Percentiles rank a stretch among this genome's conserved stretches.
These are phyloP conservation scores for Calosoma granatense DNA, from an alignment of 1,140 invertebrate genomes.

Conservation along the genomic window DNA sequence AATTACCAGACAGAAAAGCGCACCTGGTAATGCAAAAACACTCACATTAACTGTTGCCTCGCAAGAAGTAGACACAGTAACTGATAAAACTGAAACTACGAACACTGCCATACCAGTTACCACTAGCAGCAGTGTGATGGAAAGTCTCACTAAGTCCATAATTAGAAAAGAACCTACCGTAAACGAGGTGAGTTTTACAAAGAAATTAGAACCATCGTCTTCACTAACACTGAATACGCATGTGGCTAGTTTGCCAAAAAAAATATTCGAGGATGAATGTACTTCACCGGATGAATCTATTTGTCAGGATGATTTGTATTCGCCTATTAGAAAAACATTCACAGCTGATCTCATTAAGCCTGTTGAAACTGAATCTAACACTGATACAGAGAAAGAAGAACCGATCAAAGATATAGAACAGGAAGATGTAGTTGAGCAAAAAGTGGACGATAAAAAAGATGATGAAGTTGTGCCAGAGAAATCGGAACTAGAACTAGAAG, in stretches of 20 bases:
- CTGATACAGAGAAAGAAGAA: not conserved
- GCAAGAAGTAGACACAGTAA: slow-evolving; percentile 29
- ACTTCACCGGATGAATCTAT: slow-evolving; percentile 44
- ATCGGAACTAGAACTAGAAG: not conserved
- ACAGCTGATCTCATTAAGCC: too few species aligned
- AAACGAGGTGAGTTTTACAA: slow-evolving; percentile 41
- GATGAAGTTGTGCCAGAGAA: not conserved
- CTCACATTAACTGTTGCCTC: slow-evolving; percentile 34
- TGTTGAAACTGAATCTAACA: not conserved
- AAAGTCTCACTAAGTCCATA: too few species aligned
- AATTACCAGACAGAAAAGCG: too few species aligned
- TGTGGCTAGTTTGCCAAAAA: slow-evolving; percentile 44
- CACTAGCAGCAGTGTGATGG: too few species aligned
- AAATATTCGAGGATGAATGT: slow-evolving; percentile 51
- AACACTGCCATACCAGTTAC: not conserved
- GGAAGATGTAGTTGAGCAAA: not conserved
- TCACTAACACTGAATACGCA: slow-evolving; percentile 43
- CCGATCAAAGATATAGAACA: not conserved
- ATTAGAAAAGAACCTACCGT: too few species aligned
- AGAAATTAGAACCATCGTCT: slow-evolving; percentile 41
- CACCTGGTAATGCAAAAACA: not conserved
- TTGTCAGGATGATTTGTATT: slow-evolving; percentile 33
- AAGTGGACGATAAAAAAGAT: not conserved
- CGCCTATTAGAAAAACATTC: not conserved
- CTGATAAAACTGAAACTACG: slow-evolving; percentile 17